Conservation (phyloP, 53 echinoderm and acorn worm species). For the Zoroaster sp. region DNA sequence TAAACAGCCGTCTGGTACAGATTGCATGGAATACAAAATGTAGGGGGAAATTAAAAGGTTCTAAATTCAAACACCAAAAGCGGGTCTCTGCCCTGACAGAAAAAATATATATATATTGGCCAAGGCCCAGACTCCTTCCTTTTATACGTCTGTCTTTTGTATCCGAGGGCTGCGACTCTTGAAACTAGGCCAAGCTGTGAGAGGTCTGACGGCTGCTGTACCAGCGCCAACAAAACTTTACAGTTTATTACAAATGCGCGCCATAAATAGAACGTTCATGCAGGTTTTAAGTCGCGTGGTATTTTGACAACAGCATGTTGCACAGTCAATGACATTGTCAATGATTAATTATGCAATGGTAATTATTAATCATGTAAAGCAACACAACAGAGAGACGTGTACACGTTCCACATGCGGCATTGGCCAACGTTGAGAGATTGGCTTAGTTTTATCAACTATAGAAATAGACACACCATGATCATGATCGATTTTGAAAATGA, state of each 20-base stretch:
- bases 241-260: not conserved
- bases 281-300: not conserved
- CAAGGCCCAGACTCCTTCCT: not conserved
- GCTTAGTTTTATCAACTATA: too few species aligned
- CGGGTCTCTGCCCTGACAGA: not conserved
- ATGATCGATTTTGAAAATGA: too few species aligned
- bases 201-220: not conserved
- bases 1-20: slow-evolving; percentile 1
- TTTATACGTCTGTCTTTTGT: not conserved
- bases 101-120: not conserved
- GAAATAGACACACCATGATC: too few species aligned
- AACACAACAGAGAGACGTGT: too few species aligned
- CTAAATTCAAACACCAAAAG: not conserved
- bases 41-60: slow-evolving; percentile 2
- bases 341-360: slow-evolving; percentile 21
- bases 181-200: not conserved
- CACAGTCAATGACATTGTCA: slow-evolving; percentile 22
- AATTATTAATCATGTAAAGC: slow-evolving; percentile 28
- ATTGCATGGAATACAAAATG: not conserved
- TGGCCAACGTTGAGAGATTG: too few species aligned
- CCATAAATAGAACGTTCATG: not conserved
- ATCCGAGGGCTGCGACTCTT: not conserved
- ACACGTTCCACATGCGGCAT: too few species aligned
- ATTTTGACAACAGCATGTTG: not conserved
- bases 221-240: not conserved